Base-by-base conservation (phyloP, 1,140 invertebrate genomes). In the Cotesia glomerata region DNA sequence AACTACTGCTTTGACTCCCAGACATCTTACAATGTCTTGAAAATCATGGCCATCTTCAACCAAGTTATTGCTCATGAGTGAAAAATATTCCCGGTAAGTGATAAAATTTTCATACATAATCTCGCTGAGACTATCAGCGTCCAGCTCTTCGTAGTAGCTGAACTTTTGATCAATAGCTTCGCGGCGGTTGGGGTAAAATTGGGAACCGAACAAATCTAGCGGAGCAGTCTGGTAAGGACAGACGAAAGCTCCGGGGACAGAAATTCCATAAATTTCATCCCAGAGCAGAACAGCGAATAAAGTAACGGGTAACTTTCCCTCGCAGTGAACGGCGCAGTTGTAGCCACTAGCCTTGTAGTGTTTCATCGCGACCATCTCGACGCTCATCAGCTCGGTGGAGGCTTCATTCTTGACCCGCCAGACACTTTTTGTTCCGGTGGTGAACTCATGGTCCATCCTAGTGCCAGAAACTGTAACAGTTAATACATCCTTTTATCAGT, bases 221-320 rank as follows among this genome's bases (percentile, higher is more conserved):
- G 94, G 94, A 5, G 86, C 87, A 11, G 86, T 79, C 84, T 95
- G 93, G 81, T 90, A 93, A 0, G 79, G 79, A 8, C 88, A 89
- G 5, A 92, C 83, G 80, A 94, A 95, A 4, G 90, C 86, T 78
- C 94, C 93, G 8, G 91, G 86, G 52, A 92, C 81, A 2, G 85
- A 81, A 26, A 85, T 77, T 67, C 85, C 80, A 80, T 93, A 95
- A 45, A 95, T 88, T 9, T 93, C 90, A 65, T 95, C 91, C 93
- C 93, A 95, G 81, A 95, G 94, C 2, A 93, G 83, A 1, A 93
- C 78, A n/a, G 84, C 85, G 81, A 93, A 93, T 64, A 95, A 79
- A 2, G 89, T 89, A 45, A 86, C 85, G 3, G 93, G 88, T 3
- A 93, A 89, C 1, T 88, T 84, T 4, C 92, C 92, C 82, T 95